phyloP scores from a whole-genome alignment of 2,888 invertebrate genomes.

The Stegana nigrithorax region DNA sequence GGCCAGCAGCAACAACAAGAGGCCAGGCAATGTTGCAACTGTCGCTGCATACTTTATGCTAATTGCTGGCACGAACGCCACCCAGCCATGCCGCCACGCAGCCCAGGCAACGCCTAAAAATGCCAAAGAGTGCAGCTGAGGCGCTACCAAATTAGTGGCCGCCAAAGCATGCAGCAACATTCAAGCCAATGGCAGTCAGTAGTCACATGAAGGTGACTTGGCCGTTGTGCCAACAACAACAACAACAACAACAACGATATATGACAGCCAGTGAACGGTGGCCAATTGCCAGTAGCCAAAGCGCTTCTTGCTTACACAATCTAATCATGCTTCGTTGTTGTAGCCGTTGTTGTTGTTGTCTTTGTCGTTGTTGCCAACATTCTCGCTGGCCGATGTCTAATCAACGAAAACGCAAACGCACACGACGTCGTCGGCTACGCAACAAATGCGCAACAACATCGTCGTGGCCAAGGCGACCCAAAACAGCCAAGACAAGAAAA shows the following conservation, averaged over 20 bases:
- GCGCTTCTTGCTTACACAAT: conserved; percentile 30
- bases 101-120: conserved; percentile 1
- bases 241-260: neutral
- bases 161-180: conserved; percentile 3
- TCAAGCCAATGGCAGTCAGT: too few species aligned
- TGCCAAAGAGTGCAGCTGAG: neutral
- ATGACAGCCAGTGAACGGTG: neutral
- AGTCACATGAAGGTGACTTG: too few species aligned
- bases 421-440: neutral
- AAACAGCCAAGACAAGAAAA: neutral
- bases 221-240: neutral
- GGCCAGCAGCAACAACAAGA: neutral
- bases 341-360: neutral
- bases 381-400: neutral
- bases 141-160: conserved; percentile 16
- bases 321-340: conserved; percentile 30
- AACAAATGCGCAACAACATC: neutral
- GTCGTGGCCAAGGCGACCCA: neutral
- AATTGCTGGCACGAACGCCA: conserved; percentile 4
- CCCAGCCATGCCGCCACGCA: conserved; percentile 7
- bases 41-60: too few species aligned
- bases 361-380: neutral
- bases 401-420: neutral
- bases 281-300: neutral
- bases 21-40: conserved; percentile 1